phyloP scores from a whole-genome alignment of 2,888 invertebrate species.

The Clostera curtula region DNA sequence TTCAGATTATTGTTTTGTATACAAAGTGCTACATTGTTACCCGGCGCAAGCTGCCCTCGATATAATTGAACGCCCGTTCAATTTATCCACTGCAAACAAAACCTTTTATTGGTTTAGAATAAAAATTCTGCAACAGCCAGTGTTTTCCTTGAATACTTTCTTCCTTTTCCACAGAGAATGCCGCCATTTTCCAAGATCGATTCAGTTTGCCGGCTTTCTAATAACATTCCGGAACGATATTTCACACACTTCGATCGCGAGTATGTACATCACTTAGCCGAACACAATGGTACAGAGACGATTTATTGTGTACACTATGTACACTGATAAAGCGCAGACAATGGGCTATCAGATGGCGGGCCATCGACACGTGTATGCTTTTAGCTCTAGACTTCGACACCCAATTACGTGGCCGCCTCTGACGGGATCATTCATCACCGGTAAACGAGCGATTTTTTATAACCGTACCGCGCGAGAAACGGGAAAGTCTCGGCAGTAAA shows the following conservation, averaged over 20 bases:
- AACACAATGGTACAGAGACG: conserved; percentile 55
- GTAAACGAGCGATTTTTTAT: conserved; percentile 59
- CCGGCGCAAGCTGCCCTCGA: no score
- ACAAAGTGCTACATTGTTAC: no score
- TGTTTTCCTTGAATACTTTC: conserved; percentile 39
- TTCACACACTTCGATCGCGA: conserved; percentile 44
- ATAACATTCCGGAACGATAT: conserved; percentile 62
- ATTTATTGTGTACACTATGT: conserved; percentile 63
- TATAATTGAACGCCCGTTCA: no score
- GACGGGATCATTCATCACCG: conserved; percentile 56
- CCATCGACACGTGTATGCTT: conserved; percentile 68
- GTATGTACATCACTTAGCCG: conserved; percentile 37
- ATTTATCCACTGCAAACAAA: no score
- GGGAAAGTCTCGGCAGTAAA: conserved; percentile 32
- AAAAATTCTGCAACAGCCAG: no score
- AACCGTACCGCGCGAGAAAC: conserved; percentile 28
- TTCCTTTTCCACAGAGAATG: conserved; percentile 41
- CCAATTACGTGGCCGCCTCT: conserved; percentile 60
- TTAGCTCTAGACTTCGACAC: conserved; percentile 65
- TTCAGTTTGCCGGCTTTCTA: conserved; percentile 52
- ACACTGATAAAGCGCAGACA: conserved; percentile 63
- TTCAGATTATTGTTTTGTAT: no score
- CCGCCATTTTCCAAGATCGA: conserved; percentile 55
- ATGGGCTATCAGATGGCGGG: conserved; percentile 58
- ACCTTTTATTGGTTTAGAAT: no score